Evolutionary conservation across 2,797 vertebrate genomes (phyloP), one percentile per base, ranked within the genome.

Genomic region (Danio tinwini): DNA sequence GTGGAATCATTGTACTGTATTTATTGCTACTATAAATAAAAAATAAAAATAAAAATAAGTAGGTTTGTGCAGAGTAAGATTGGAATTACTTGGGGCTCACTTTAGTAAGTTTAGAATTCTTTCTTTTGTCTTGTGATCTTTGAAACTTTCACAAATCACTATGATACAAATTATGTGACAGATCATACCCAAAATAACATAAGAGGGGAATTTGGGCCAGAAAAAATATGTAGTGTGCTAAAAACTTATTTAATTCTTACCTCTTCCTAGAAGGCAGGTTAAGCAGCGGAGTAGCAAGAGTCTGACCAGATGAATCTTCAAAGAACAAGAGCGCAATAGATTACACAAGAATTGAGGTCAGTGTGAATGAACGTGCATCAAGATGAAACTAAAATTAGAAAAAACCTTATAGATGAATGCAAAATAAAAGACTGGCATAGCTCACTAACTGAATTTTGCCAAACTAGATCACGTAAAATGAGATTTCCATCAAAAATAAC

Each of bases 201-300:
- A n/a, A n/a, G n/a, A n/a, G n/a, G n/a, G n/a, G 29, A 29, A 29
- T 29, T 1, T 29, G 1, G 29, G 29, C 29, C 29, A 29, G 29
- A 29, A 29, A 29, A 29, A 29, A 3, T 29, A 13, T 6, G 12
- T 12, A 61, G 4, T 61, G 21, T 40, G 21, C 8, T 14, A 74
- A 74, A 1, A 45, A 61, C 14, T 42, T 6, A 56, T 47, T 19
- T 21, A 76, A 5, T 40, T 62, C 95, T 90, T 91, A 99, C 98
- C 98, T 97, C 90, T 99, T 99, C 90, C 95, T 96, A 6, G 97
- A 96, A 61, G 98, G 98, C 7, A 99, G 95, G 88, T 95, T 98
- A 86, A 94, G 91, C 84, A 99, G 93, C 0, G 98, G 98, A 91
- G 96, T 93, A 83, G 97, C 97, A 0, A 99, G 94, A 0, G 92